These are phyloP conservation scores for Eupithecia dodoneata DNA, from an alignment of 2,888 invertebrate genomes.

Conservation along the genomic window DNA sequence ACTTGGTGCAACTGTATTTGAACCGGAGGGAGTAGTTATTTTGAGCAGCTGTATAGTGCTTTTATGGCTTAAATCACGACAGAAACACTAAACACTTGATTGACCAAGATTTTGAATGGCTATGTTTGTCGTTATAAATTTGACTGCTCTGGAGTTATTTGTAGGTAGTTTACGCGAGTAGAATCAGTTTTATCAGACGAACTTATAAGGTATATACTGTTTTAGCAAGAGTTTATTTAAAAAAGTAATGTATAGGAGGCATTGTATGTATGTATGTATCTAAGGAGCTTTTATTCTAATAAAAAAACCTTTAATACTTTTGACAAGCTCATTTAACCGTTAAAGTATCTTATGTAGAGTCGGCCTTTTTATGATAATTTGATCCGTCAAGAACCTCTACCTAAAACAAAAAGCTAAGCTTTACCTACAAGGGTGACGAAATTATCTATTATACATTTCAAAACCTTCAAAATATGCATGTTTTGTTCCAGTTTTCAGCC, in stretches of 20 bases:
- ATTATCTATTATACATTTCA: neutral
- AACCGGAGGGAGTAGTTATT: neutral
- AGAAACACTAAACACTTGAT: conserved; percentile 49
- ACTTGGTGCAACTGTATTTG: neutral
- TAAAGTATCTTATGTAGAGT: neutral
- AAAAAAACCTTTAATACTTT: too few species aligned
- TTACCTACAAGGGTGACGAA: neutral
- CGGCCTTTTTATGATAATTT: neutral
- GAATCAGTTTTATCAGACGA: neutral
- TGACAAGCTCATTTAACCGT: neutral
- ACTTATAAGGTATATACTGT: neutral
- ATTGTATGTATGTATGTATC: neutral
- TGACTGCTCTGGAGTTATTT: neutral
- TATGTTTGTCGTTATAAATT: neutral
- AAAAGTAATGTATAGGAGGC: neutral
- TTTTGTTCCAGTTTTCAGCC: conserved; percentile 27
- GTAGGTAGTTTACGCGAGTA: neutral
- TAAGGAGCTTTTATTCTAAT: neutral
- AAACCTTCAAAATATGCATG: conserved; percentile 8
- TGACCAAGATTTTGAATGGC: conserved; percentile 47
- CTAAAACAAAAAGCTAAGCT: neutral
- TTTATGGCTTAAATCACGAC: conserved; percentile 47
- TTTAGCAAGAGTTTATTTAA: neutral
- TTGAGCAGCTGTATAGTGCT: conserved; percentile 24
- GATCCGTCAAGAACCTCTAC: neutral